These are phyloP conservation scores for Exephanes ischioxanthus DNA, from an alignment of 2,888 invertebrate species.

Conservation along the genomic window DNA sequence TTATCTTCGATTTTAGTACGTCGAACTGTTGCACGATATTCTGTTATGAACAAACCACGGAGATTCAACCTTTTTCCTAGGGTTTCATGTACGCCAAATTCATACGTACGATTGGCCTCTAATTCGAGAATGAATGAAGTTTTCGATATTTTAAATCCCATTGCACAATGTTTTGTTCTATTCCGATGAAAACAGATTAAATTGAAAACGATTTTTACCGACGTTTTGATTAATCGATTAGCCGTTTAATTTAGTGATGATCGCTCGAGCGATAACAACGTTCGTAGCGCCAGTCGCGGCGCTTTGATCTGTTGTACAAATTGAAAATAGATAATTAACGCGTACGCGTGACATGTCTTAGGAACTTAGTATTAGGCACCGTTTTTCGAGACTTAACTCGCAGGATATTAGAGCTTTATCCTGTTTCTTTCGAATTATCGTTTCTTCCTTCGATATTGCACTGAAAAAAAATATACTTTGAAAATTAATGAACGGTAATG, in stretches of 20 bases:
- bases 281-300: neutral
- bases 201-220: neutral
- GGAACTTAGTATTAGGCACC: too few species aligned
- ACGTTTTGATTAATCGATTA: neutral
- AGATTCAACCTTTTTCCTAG: neutral
- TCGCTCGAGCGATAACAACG: neutral
- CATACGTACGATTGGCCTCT: neutral
- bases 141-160: neutral
- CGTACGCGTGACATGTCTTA: too few species aligned
- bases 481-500: too few species aligned
- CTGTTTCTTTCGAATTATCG: too few species aligned
- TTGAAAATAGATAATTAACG: too few species aligned
- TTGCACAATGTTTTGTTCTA: neutral
- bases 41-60: neutral
- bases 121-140: neutral
- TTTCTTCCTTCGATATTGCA: too few species aligned
- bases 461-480: too few species aligned
- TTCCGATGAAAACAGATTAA: neutral
- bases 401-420: too few species aligned
- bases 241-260: neutral
- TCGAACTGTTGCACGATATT: neutral
- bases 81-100: neutral
- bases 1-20: slow-evolving; percentile 7
- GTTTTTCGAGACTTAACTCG: too few species aligned
- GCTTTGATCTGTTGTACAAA: neutral